phyloP scores from a whole-genome alignment of 2,113 vertebrate species.

The Bos indicus region DNA sequence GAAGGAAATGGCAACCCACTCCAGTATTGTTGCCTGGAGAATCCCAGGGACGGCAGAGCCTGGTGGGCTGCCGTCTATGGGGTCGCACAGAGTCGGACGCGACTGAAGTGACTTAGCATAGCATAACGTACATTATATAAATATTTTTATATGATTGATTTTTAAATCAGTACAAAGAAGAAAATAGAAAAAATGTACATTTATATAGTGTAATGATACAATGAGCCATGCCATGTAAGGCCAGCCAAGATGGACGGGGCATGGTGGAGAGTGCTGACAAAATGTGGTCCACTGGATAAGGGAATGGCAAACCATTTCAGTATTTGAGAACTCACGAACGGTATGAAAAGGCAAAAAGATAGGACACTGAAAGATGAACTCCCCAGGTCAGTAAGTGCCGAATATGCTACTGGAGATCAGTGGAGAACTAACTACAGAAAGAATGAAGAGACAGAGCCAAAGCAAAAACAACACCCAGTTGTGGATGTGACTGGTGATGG shows the following conservation, averaged over 20 bases:
- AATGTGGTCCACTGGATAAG: background rate
- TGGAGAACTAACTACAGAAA: background rate
- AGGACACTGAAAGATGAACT: background rate
- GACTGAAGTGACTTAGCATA: too few relatives aligned
- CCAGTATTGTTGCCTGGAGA: too few relatives aligned
- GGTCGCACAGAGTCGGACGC: too few relatives aligned
- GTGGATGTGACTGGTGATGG: background rate
- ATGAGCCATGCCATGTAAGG: background rate
- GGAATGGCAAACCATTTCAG: background rate
- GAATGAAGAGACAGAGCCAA: background rate
- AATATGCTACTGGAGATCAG: background rate
- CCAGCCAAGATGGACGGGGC: background rate
- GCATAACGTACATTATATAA: background rate
- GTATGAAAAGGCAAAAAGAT: background rate
- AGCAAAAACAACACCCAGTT: background rate
- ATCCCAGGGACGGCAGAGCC: too few relatives aligned
- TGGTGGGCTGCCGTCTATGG: too few relatives aligned
- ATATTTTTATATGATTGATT: conserved; percentile 7
- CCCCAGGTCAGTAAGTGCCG: background rate
- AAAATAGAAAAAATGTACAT: background rate
- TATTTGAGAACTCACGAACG: background rate
- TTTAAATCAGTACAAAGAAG: background rate
- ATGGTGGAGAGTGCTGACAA: background rate
- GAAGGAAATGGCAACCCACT: too few relatives aligned
- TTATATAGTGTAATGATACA: background rate